Base-by-base conservation (phyloP, 2,797 vertebrate species). In the Rhabdophis nuchalis region DNA sequence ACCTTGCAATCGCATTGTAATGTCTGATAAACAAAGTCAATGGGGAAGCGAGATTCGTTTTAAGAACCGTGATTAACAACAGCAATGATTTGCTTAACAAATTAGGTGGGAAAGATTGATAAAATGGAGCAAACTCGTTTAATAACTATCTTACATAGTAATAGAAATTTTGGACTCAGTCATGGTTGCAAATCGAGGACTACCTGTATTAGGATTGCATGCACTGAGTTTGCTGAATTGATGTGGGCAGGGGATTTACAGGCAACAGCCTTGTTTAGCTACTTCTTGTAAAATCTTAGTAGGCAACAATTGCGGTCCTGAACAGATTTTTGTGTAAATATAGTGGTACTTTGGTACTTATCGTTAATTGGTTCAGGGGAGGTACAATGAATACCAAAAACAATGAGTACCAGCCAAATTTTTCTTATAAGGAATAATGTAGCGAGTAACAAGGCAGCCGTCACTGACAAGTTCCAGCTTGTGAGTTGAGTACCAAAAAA, bases 261-360 rank as follows among this genome's bases (percentile, higher is more conserved):
- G 41, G 36, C 57, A 41, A 4, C n/a, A 29, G 86, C 36, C 23
- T 56, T 60, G 41, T 53, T 89, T 85, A 85, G 60, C 20, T 58
- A 18, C 54, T 85, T 46, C 82, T 92, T 95, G 94, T 94, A 64
- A 93, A 93, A 94, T 52, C 18, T 23, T 94, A 23, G 3, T 36
- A 77, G 93, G 88, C 54, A 92, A 12, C 88, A 36, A 11, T 36
- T 87, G 57, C 20, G 13, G 10, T 23, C 41, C 2, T 94, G 93
- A 93, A 87, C n/a, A 93, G 68, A 36, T 52, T 86, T 64, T 58
- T 58, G 0, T 16, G 12, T 64, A 54, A 64, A 86, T 36, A 86
- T 2, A 72, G 0, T 72, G 64, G 14, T 32, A 36, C 7, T 2
- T 16, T 72, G 64, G n/a, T 72, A 72, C 6, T 32, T n/a, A 16